These are phyloP conservation scores for Leucophenga varia DNA, from an alignment of 1,140 invertebrate genomes.

Conservation along the genomic window DNA sequence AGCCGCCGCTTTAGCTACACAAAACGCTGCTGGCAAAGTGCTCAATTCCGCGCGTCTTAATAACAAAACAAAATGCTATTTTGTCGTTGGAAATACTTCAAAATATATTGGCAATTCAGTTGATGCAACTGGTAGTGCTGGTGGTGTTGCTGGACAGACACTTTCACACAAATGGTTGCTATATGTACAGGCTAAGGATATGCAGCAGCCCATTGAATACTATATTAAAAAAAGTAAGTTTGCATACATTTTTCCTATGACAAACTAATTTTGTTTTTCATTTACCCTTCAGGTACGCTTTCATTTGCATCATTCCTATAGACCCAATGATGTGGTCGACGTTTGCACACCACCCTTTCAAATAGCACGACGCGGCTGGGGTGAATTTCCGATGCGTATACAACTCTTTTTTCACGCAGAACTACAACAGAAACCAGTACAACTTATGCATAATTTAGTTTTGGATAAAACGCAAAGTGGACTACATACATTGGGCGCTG, in stretches of 20 bases:
- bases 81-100: constrained; percentile 79
- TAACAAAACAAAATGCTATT: constrained; percentile 17
- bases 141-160: no score
- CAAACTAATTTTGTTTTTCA: no score
- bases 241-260: no score
- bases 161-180: constrained; percentile 86
- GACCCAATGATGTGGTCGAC: constrained; percentile 79
- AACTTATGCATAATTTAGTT: constrained; percentile 77
- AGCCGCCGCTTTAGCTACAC: no score
- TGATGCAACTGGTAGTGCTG: no score
- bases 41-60: constrained; percentile 11
- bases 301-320: constrained; percentile 80
- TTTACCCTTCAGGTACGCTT: constrained; percentile 65
- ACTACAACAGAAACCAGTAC: constrained; percentile 70
- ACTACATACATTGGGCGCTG: constrained; percentile 74
- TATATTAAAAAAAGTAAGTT: constrained; percentile 70
- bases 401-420: constrained; percentile 74
- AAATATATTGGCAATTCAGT: constrained; percentile 74
- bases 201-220: constrained; percentile 61
- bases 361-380: constrained; percentile 81
- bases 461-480: constrained; percentile 78
- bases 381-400: constrained; percentile 81
- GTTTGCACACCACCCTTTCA: constrained; percentile 78
- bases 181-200: constrained; percentile 65
- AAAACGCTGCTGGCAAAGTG: no score